Percentiles rank a stretch among this genome's conserved stretches.
These are phyloP conservation scores for Botia kubotai DNA, from an alignment of 2,797 vertebrate genomes.

Conservation along the genomic window DNA sequence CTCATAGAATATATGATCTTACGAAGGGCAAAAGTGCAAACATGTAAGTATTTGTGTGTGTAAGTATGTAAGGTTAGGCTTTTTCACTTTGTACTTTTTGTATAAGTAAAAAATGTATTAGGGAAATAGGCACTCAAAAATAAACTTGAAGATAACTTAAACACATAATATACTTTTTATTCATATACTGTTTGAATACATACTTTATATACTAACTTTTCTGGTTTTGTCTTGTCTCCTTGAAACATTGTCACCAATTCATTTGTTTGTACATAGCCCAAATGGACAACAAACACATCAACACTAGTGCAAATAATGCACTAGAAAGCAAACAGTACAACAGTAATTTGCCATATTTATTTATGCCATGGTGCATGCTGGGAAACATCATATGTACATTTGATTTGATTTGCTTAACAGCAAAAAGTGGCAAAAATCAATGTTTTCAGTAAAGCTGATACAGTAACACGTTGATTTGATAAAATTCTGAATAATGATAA, in stretches of 20 bases:
- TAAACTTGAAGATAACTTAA: background rate
- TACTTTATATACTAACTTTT: background rate
- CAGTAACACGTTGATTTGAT: background rate
- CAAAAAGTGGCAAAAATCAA: background rate
- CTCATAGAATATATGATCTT: slow-evolving; percentile 68
- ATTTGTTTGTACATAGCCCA: background rate
- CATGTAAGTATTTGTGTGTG: background rate
- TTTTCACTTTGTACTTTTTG: background rate
- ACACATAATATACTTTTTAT: background rate
- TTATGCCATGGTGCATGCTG: background rate
- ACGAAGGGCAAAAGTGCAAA: slow-evolving; percentile 68
- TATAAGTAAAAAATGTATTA: background rate
- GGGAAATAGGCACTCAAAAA: background rate
- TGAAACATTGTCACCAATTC: background rate
- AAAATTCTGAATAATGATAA: background rate
- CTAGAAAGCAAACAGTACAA: background rate
- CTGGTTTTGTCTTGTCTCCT: background rate
- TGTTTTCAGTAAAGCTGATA: too few relatives aligned
- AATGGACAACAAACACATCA: background rate
- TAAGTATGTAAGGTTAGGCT: background rate
- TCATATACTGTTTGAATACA: background rate
- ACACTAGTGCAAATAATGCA: background rate
- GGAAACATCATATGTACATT: background rate
- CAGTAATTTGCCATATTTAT: background rate
- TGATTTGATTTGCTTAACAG: too few relatives aligned